Base-by-base conservation (phyloP, 2,797 vertebrate species). In the Micrastur ruficollis region DNA sequence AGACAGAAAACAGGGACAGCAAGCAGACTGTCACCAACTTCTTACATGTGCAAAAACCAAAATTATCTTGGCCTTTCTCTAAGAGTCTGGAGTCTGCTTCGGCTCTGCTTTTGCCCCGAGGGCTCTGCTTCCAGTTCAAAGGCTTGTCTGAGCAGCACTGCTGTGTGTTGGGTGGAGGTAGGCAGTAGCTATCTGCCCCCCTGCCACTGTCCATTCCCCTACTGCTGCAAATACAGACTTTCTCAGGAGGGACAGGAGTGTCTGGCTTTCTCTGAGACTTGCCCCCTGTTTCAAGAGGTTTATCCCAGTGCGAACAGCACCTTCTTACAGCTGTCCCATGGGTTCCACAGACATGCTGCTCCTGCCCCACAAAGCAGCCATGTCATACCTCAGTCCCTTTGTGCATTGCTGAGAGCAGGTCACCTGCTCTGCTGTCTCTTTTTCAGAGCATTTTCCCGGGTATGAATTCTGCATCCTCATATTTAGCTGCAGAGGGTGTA, bases 401-500 rank as follows among this genome's bases (percentile, higher is more conserved):
- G 26, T 16, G 67, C 8, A 5, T 14, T 63, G 38, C 75, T n/a
- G 31, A 34, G 55, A 72, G 63, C 88, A 71, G 40, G 49, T 89
- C 42, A 23, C 46, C 55, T 38, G 47, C 72, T 53, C 16, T 67
- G 18, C 79, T 52, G 18, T 6, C 34, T 67, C 13, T 31, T 27
- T 21, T 59, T 4, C 5, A 59, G 56, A 23, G 27, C 7, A 0
- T 49, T 47, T 84, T 25, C 38, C n/a, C 23, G 14, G 26, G 4
- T 19, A 9, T 2, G 18, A 49, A 2, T 38, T 34, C 42, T 62
- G 6, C 26, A 7, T 8, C 55, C 56, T 61, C 0, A 0, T 9
- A 26, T 17, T 23, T 7, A 32, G 66, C 82, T 63, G 71, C 83
- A 15, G 27, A 36, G 40, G 36, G 11, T 4, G 34, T n/a, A 15